Evolutionary conservation across 2,797 vertebrate genomes (phyloP).

Genomic region (Hydrolagus colliei): DNA sequence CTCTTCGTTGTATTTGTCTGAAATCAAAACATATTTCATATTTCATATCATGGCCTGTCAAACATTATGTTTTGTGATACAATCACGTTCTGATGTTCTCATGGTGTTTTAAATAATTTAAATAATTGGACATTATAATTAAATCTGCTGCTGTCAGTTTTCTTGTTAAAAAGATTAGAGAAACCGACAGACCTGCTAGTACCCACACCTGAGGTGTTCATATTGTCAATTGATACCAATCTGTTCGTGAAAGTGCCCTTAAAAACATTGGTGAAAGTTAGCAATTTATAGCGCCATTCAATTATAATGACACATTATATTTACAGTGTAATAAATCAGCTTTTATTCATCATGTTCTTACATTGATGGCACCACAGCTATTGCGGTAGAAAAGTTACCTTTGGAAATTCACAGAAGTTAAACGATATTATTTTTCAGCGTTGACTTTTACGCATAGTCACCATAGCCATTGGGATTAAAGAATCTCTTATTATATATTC

Average conservation of each 20-base stretch:
- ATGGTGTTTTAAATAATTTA: constrained; percentile 25
- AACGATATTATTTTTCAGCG: background rate
- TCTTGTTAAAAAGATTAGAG: constrained; percentile 23
- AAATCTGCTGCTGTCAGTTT: constrained; percentile 23
- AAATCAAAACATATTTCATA: background rate
- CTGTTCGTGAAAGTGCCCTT: background rate
- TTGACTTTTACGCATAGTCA: too few relatives aligned
- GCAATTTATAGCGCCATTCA: constrained; percentile 6
- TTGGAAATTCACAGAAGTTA: background rate
- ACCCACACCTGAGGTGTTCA: background rate
- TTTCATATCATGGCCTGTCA: constrained; percentile 5
- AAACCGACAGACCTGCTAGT: constrained; percentile 18
- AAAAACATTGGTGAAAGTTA: constrained; percentile 1
- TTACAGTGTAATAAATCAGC: constrained; percentile 16
- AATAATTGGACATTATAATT: constrained; percentile 21
- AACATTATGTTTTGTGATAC: background rate
- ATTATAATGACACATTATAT: constrained; percentile 4
- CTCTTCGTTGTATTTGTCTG: constrained; percentile 21
- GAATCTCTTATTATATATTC: too few relatives aligned
- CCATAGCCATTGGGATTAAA: too few relatives aligned
- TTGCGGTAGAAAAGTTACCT: background rate
- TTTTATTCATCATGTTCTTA: background rate
- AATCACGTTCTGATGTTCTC: background rate
- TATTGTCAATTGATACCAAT: constrained; percentile 19
- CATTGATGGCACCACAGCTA: background rate